These are phyloP conservation scores for Dicycla oo DNA, from an alignment of 2,888 invertebrate species.

Conservation along the genomic window DNA sequence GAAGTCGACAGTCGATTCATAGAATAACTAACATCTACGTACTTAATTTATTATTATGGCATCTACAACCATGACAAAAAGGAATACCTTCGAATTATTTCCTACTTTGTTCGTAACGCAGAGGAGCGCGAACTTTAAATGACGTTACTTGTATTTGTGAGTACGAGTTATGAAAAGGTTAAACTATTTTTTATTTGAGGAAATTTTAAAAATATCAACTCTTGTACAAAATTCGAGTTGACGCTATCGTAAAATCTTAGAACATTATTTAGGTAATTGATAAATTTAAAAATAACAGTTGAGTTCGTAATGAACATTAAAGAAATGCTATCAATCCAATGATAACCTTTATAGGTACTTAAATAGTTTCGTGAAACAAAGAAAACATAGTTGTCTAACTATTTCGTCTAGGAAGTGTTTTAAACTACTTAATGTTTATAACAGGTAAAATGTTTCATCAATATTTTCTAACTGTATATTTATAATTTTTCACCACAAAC, in stretches of 20 bases:
- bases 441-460: slow-evolving; percentile 59
- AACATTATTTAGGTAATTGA: slow-evolving; percentile 53
- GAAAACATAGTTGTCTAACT: slow-evolving; percentile 48
- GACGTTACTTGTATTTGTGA: slow-evolving; percentile 60
- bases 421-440: slow-evolving; percentile 47
- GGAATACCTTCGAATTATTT: slow-evolving; percentile 61
- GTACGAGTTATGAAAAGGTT: slow-evolving; percentile 63
- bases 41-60: slow-evolving; percentile 71
- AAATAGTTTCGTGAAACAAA: slow-evolving; percentile 34
- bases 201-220: slow-evolving; percentile 64
- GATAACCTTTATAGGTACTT: slow-evolving; percentile 11
- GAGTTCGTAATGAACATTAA: slow-evolving; percentile 33
- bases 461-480: slow-evolving; percentile 45
- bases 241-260: slow-evolving; percentile 59
- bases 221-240: slow-evolving; percentile 62
- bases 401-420: slow-evolving; percentile 52
- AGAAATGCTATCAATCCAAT: slow-evolving; percentile 27
- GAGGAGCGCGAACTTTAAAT: slow-evolving; percentile 62
- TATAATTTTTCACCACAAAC: slow-evolving; percentile 49
- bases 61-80: slow-evolving; percentile 70
- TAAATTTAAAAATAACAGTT: slow-evolving; percentile 51
- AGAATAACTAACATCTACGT: slow-evolving; percentile 70
- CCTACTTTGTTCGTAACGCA: slow-evolving; percentile 60
- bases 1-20: slow-evolving; percentile 69
- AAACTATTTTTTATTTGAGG: slow-evolving; percentile 64